phyloP scores from a whole-genome alignment of 2,113 vertebrate species.

The Polypterus bichir region DNA sequence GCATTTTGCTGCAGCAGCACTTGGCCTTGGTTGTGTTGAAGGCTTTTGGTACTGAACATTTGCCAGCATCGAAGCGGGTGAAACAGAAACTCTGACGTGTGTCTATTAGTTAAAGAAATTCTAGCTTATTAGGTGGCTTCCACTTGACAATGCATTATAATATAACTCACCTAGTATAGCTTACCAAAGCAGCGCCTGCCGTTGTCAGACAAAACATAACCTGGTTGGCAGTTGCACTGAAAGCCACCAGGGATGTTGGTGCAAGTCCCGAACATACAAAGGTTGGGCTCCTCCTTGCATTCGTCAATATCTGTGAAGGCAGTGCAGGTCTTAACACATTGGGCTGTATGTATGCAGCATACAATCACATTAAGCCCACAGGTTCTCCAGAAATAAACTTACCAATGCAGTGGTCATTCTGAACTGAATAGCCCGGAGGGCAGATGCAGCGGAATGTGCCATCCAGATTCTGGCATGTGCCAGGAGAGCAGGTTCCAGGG shows the following conservation, averaged over 20 bases:
- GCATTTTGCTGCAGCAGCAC: constrained; percentile 88
- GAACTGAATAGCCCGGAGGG: constrained; percentile 73
- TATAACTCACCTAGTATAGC: constrained; percentile 14
- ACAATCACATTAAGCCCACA: too few relatives aligned
- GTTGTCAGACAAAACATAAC: constrained; percentile 77
- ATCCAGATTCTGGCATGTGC: constrained; percentile 85
- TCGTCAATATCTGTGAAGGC: constrained; percentile 70
- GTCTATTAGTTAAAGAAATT: constrained; percentile 42
- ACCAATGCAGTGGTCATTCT: constrained; percentile 85
- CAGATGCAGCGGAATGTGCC: constrained; percentile 92
- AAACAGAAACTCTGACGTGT: constrained; percentile 87
- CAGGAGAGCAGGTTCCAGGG: constrained; percentile 69
- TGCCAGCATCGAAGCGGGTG: constrained; percentile 73
- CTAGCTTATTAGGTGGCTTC: too few relatives aligned
- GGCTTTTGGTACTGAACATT: constrained; percentile 75
- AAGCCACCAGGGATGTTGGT: constrained; percentile 81
- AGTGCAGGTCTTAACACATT: background rate
- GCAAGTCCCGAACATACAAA: constrained; percentile 80
- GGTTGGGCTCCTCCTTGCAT: constrained; percentile 70
- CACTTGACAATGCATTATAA: too few relatives aligned
- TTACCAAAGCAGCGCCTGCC: constrained; percentile 79
- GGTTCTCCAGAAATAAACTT: constrained; percentile 11
- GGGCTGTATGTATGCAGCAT: too few relatives aligned
- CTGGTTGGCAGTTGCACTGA: constrained; percentile 71
- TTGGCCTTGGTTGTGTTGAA: constrained; percentile 82